These are phyloP conservation scores for Metellina segmentata DNA, from an alignment of 2,888 invertebrate genomes.

Conservation along the genomic window DNA sequence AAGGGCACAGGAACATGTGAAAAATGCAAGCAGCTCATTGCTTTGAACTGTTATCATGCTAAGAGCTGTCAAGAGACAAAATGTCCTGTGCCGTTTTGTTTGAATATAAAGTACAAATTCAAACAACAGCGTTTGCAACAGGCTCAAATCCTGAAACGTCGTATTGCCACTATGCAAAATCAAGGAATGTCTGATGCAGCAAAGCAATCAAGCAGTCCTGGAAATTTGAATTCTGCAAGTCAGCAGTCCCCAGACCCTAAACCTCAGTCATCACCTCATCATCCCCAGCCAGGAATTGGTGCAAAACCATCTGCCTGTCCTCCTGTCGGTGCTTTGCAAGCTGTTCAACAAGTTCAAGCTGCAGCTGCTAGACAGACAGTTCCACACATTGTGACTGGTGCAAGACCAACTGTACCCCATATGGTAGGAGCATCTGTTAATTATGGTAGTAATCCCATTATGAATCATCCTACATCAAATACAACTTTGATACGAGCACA, in stretches of 20 bases:
- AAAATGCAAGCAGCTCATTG: constrained; percentile 99
- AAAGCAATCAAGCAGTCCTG: constrained; percentile 55
- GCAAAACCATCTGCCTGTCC: constrained; percentile 86
- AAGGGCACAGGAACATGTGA: constrained; percentile 93
- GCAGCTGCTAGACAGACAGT: constrained; percentile 93
- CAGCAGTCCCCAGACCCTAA: constrained; percentile 82
- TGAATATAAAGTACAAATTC: constrained; percentile 98
- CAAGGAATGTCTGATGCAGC: constrained; percentile 65
- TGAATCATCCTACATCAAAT: constrained; percentile 75
- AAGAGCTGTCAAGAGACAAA: constrained; percentile 97
- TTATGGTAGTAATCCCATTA: constrained; percentile 87
- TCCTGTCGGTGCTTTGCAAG: constrained; percentile 83
- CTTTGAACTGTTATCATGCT: constrained; percentile 98
- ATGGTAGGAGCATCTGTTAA: constrained; percentile 80
- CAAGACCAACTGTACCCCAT: constrained; percentile 85
- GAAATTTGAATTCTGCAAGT: constrained; percentile 75
- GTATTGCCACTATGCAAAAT: constrained; percentile 83
- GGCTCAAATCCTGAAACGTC: constrained; percentile 90
- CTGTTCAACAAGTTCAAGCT: constrained; percentile 87
- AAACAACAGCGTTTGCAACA: constrained; percentile 98
- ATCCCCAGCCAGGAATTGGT: constrained; percentile 82
- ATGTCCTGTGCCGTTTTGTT: constrained; percentile 99
- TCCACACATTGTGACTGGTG: constrained; percentile 79
- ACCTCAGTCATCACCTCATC: constrained; percentile 75
- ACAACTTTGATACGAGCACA: constrained; percentile 74